A percentile compares a stretch with the other conserved stretches of the same genome.
These are phyloP conservation scores for Phyllopteryx taeniolatus DNA, from an alignment of 2,113 vertebrate genomes.

Conservation along the genomic window DNA sequence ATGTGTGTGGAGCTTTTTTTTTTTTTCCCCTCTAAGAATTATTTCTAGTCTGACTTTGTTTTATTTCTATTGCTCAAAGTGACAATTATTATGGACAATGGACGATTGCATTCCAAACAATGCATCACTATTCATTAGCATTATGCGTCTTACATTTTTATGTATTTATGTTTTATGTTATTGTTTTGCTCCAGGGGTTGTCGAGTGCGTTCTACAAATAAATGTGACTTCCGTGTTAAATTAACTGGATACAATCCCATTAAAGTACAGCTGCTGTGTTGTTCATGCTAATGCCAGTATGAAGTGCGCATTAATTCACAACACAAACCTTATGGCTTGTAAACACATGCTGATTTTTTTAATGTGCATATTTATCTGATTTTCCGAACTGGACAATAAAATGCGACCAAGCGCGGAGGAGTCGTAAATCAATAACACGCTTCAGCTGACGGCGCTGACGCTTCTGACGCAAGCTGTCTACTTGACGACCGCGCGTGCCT, in stretches of 20 bases:
- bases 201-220: background rate
- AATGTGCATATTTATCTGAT: constrained; percentile 41
- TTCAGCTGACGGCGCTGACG: constrained; percentile 21
- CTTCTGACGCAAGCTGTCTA: constrained; percentile 22
- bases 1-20: too few species aligned
- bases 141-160: background rate
- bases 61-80: too few species aligned
- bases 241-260: background rate
- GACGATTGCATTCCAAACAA: background rate
- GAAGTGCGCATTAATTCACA: constrained; percentile 29
- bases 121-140: background rate
- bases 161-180: background rate
- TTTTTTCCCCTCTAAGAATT: too few species aligned
- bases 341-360: constrained; percentile 29
- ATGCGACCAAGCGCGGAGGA: constrained; percentile 23
- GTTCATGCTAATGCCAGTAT: constrained; percentile 20
- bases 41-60: too few species aligned
- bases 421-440: constrained; percentile 33
- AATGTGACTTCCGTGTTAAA: background rate
- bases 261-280: constrained; percentile 10
- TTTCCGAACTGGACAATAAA: constrained; percentile 40
- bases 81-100: background rate
- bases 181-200: background rate
- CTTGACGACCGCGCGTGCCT: constrained; percentile 21
- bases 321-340: constrained; percentile 37